These are phyloP conservation scores for Busseola fusca DNA, from an alignment of 2,888 invertebrate species.

Conservation along the genomic window DNA sequence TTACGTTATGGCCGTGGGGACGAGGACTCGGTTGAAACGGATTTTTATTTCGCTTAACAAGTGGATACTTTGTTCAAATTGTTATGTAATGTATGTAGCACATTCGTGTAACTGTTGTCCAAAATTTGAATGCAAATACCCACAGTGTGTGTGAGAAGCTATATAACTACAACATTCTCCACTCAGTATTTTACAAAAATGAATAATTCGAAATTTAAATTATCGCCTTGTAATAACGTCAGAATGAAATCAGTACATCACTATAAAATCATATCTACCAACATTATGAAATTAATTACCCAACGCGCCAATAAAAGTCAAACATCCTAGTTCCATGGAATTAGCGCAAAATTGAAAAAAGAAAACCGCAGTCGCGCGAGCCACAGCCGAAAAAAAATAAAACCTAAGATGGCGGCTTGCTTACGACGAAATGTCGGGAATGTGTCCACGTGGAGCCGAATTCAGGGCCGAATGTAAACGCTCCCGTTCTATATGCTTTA, in stretches of 20 bases:
- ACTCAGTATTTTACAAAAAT: neutral
- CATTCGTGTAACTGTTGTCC: constrained; percentile 24
- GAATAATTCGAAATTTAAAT: neutral
- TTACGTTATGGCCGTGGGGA: constrained; percentile 53
- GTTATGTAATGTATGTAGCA: constrained; percentile 25
- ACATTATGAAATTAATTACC: constrained; percentile 35
- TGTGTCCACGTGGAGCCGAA: constrained; percentile 82
- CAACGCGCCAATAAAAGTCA: constrained; percentile 39
- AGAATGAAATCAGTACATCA: constrained; percentile 1
- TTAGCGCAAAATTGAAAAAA: constrained; percentile 49
- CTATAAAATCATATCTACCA: constrained; percentile 24
- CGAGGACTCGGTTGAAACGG: constrained; percentile 47
- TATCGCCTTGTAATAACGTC: neutral
- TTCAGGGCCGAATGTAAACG: constrained; percentile 80
- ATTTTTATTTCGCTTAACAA: constrained; percentile 43
- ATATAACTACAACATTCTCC: constrained; percentile 2
- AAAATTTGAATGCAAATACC: constrained; percentile 27
- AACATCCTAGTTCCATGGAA: constrained; percentile 52
- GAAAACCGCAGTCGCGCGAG: constrained; percentile 56
- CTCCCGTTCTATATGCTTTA: constrained; percentile 79
- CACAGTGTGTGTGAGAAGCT: constrained; percentile 13
- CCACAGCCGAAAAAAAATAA: constrained; percentile 53
- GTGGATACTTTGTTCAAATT: constrained; percentile 20
- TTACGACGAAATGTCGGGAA: constrained; percentile 82
- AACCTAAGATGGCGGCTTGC: constrained; percentile 64